These are phyloP conservation scores for Microplitis demolitor DNA, from an alignment of 1,140 invertebrate species.

Conservation along the genomic window DNA sequence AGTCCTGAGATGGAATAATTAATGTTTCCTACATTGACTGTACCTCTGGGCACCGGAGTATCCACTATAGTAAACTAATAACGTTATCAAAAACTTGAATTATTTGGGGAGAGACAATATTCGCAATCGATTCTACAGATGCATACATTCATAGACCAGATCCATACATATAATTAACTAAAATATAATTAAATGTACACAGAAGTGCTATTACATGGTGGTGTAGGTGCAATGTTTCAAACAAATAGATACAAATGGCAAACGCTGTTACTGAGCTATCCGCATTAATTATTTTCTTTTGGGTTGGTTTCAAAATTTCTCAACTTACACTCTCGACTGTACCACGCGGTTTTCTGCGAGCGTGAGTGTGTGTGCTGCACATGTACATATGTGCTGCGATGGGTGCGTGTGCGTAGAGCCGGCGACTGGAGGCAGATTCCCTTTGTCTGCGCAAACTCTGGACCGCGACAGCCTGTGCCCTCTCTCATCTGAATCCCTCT, in stretches of 20 bases:
- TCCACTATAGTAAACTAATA: background rate
- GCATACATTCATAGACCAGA: no score
- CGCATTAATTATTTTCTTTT: background rate
- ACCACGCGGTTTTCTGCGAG: constrained; percentile 42
- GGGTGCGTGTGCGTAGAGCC: constrained; percentile 37
- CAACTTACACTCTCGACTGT: constrained; percentile 46
- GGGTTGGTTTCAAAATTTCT: background rate
- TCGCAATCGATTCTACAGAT: no score
- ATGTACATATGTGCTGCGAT: constrained; percentile 25
- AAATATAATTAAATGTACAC: background rate
- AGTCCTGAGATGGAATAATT: constrained; percentile 19
- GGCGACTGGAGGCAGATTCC: constrained; percentile 50
- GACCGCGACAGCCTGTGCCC: constrained; percentile 24
- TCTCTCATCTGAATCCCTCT: constrained; percentile 1
- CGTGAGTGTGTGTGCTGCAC: constrained; percentile 26
- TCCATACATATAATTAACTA: background rate
- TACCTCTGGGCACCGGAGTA: background rate
- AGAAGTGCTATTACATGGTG: no score
- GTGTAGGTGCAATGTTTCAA: background rate
- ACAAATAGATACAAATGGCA: background rate
- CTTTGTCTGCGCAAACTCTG: constrained; percentile 52
- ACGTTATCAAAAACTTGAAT: background rate
- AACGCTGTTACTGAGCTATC: background rate
- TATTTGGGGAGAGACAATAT: no score
- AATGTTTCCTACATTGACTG: constrained; percentile 18